phyloP scores from a whole-genome alignment of 37 sponge, comb jelly and placozoan species.

The Axinella damicornis region DNA sequence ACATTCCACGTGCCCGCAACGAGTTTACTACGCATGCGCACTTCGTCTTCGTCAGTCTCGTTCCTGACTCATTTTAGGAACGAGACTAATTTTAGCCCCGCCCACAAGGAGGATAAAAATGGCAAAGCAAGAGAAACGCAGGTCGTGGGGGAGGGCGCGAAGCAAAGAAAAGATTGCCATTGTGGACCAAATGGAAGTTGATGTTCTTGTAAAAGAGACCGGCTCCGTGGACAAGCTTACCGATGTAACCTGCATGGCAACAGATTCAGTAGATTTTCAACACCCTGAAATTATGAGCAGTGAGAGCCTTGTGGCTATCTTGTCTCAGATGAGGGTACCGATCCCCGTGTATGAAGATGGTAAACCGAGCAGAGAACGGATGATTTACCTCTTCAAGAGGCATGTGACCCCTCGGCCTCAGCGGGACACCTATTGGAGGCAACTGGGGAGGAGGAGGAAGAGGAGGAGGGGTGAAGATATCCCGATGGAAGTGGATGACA shows the following conservation, averaged over 20 bases:
- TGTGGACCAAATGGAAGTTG: slow-evolving; percentile 44
- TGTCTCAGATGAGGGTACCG: slow-evolving; percentile 41
- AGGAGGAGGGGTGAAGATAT: neutral
- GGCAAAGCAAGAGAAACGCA: slow-evolving; percentile 11
- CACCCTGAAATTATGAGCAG: slow-evolving; percentile 56
- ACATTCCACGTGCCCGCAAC: slow-evolving; percentile 41
- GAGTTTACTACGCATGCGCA: slow-evolving; percentile 55
- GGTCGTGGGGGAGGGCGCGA: slow-evolving; percentile 49
- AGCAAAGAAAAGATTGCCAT: slow-evolving; percentile 19
- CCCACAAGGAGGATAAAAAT: neutral
- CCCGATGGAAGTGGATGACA: slow-evolving; percentile 25
- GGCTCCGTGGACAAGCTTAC: neutral
- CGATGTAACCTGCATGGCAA: neutral
- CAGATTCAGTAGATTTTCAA: slow-evolving; percentile 6
- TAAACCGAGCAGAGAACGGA: slow-evolving; percentile 37
- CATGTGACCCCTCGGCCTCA: slow-evolving; percentile 76
- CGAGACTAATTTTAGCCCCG: no score
- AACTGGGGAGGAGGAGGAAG: neutral
- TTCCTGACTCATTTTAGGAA: no score
- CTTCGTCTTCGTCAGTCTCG: neutral
- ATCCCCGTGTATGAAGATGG: slow-evolving; percentile 41
- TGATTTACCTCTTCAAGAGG: slow-evolving; percentile 56
- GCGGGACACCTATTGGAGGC: slow-evolving; percentile 8
- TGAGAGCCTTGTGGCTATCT: slow-evolving; percentile 1
- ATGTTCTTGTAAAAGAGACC: neutral